Conservation (phyloP, 2,888 invertebrate genomes). For the Lordiphosa andalusiaca region DNA sequence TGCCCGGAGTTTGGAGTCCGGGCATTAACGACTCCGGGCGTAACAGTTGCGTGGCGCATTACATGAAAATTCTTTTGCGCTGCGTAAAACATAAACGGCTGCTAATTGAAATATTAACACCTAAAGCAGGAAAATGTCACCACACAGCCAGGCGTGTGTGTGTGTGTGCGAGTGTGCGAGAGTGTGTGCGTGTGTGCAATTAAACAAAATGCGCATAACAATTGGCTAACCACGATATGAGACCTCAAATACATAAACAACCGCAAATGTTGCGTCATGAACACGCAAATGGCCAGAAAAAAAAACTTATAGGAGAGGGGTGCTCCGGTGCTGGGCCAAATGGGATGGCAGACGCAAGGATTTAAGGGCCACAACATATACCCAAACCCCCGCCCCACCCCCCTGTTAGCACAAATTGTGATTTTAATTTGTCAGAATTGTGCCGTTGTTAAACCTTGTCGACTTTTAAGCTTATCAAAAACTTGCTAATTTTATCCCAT, state of each 20-base stretch:
- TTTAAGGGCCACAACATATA: not conserved
- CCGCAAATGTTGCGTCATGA: conserved; percentile 70
- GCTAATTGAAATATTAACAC: conserved; percentile 71
- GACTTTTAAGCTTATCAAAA: too few relatives aligned
- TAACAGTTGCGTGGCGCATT: conserved; percentile 64
- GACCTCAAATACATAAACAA: conserved; percentile 70
- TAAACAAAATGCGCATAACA: conserved; percentile 68
- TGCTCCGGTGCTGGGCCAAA: not conserved
- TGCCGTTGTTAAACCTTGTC: too few relatives aligned
- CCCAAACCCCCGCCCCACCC: too few relatives aligned
- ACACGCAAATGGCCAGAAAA: conserved; percentile 55
- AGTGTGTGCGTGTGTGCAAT: conserved; percentile 52
- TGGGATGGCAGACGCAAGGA: not conserved
- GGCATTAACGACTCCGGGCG: conserved; percentile 30
- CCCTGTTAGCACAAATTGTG: too few relatives aligned
- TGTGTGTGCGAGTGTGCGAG: not conserved
- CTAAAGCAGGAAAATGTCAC: conserved; percentile 53
- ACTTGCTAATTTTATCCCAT: too few relatives aligned
- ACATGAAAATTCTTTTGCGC: conserved; percentile 39
- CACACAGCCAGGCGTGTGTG: conserved; percentile 20
- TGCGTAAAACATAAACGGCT: conserved; percentile 57
- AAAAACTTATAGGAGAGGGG: not conserved
- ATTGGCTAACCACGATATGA: conserved; percentile 66
- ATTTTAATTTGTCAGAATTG: too few relatives aligned
- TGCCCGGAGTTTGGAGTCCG: too few relatives aligned